These are phyloP conservation scores for Eristalinus aeneus DNA, from an alignment of 2,888 invertebrate species.

Conservation along the genomic window DNA sequence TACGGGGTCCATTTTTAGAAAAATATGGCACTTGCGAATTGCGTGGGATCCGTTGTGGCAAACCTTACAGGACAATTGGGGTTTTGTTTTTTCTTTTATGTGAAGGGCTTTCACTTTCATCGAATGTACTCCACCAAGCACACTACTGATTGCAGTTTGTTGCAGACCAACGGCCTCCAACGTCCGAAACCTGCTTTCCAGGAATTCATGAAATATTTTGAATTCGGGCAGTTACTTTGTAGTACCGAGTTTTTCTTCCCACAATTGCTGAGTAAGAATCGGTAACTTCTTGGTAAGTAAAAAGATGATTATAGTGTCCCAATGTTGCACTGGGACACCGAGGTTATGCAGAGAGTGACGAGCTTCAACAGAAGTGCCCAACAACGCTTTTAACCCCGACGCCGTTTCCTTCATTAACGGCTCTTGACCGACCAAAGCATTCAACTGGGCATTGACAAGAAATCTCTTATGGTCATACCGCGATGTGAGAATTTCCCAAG, in stretches of 20 bases:
- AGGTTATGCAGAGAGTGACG: not conserved
- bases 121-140: not conserved
- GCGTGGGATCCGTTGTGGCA: conserved; percentile 13
- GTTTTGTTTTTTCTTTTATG: not conserved
- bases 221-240: not conserved
- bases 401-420: not conserved
- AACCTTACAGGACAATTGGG: conserved; percentile 15
- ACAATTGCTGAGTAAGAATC: conserved; percentile 16
- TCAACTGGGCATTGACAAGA: conserved; percentile 14
- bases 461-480: conserved; percentile 29
- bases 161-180: not conserved
- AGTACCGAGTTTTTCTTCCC: conserved; percentile 24
- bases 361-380: conserved; percentile 7
- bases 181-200: not conserved
- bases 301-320: conserved; percentile 7
- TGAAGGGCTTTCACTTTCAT: not conserved
- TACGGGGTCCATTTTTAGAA: not conserved
- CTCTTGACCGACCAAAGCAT: conserved; percentile 3
- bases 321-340: not conserved
- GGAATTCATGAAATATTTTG: not conserved
- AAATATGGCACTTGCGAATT: not conserved
- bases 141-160: not conserved
- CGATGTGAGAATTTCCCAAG: conserved; percentile 12
- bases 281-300: not conserved
- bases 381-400: not conserved